These are phyloP conservation scores for Ganaspis sp. DNA, from an alignment of 1,140 invertebrate genomes.

Conservation along the genomic window DNA sequence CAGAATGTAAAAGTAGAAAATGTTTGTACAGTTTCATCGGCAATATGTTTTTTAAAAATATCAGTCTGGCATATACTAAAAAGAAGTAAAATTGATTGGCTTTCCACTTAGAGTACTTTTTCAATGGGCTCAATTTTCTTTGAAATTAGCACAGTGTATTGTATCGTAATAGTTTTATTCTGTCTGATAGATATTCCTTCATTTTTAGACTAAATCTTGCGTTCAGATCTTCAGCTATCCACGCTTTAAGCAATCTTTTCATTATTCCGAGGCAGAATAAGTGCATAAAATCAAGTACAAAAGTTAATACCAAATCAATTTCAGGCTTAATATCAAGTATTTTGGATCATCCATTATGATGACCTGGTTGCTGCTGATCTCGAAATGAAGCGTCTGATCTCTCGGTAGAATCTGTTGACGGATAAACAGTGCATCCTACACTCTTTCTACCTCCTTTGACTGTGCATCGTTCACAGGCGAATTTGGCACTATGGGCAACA, in stretches of 20 bases:
- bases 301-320: slow-evolving; percentile 11
- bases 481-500: background rate
- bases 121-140: background rate
- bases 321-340: background rate
- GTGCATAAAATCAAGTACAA: slow-evolving; percentile 33
- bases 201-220: background rate
- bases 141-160: slow-evolving; percentile 34
- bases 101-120: slow-evolving; percentile 26
- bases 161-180: slow-evolving; percentile 7
- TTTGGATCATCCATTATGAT: slow-evolving; percentile 1
- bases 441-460: background rate
- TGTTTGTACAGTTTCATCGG: slow-evolving; percentile 21
- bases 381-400: slow-evolving; percentile 31
- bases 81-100: slow-evolving; percentile 34
- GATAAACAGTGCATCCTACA: background rate
- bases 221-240: background rate
- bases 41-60: slow-evolving; percentile 34
- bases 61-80: slow-evolving; percentile 21
- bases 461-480: slow-evolving; percentile 19
- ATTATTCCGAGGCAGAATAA: slow-evolving; percentile 10
- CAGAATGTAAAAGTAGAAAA: slow-evolving; percentile 35
- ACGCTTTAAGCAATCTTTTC: slow-evolving; percentile 12
- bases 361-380: background rate
- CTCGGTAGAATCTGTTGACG: background rate
- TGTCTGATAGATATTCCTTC: background rate